Conservation (phyloP, 2,797 vertebrate genomes). For the Smutsia temminckii region DNA sequence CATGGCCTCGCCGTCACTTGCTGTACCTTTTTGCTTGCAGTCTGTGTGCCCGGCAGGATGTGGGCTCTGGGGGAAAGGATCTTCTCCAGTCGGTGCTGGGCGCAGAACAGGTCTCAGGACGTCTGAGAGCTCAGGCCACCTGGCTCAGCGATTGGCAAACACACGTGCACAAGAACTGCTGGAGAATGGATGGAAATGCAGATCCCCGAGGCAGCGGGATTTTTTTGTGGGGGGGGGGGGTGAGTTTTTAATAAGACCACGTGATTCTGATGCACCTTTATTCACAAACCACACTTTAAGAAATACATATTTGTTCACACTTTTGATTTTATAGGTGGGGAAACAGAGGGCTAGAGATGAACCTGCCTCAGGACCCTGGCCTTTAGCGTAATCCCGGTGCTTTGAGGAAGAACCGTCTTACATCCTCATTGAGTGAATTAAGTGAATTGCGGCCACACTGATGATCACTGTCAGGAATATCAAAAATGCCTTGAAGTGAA, state of each 20-base stretch:
- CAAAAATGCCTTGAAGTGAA: not conserved
- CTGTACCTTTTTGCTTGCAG: not conserved
- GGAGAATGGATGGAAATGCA: not conserved
- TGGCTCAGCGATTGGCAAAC: not conserved
- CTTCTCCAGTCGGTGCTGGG: not conserved
- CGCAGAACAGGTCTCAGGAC: not conserved
- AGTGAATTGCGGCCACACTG: not conserved
- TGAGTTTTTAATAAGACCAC: not conserved
- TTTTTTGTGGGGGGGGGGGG: not conserved
- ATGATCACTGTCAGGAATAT: not conserved
- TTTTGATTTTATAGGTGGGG: not conserved
- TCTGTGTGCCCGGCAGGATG: not conserved
- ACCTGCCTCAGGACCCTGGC: not conserved
- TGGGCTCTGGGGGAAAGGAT: not conserved
- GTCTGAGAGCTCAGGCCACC: not conserved
- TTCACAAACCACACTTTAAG: not conserved
- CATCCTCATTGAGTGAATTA: not conserved
- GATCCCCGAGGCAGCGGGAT: not conserved
- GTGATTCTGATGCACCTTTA: not conserved
- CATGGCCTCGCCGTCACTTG: not conserved
- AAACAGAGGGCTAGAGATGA: not conserved
- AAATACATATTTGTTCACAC: not conserved
- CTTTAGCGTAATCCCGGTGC: not conserved
- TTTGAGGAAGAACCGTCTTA: not conserved
- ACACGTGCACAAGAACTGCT: not conserved